Evolutionary conservation across 1,140 invertebrate genomes (phyloP), one percentile per base, ranked within the genome.

Genomic region (Tetranychus cinnabarinus): DNA sequence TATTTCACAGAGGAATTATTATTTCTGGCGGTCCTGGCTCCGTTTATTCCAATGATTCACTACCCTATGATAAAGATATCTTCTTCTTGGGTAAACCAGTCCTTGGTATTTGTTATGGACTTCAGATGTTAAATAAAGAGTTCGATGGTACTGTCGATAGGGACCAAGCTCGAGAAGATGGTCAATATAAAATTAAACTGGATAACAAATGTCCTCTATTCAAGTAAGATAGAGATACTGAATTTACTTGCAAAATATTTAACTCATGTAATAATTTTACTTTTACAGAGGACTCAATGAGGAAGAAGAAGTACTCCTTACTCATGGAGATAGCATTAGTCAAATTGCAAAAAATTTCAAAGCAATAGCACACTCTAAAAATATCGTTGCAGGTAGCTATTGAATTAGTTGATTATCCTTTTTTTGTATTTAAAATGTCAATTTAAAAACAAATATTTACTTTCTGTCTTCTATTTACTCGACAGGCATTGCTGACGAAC

Each of bases 81-180:
- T 97, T 98, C 74, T 81, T 84, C 73, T 84, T 91, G 75, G 89
- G 88, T 66, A 77, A 98, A 68, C 95, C 95, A 54, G 84, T 98
- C 58, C 77, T 99, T 70, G 87, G 87, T 65, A 98, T 99, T 69
- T 99, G 95, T 75, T 99, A 98, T 77, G 95, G 95, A 50, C 91
- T 98, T 84, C 93, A 79, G 77, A 86, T 98, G 83, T 81, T 99
- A 74, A 97, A 97, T 72, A 96, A 96, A 75, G 88, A 95, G 72
- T 96, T 93, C 72, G 88, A 88, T 10, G 95, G 95, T n/a, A 83
- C 82, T 4, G 88, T 98, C 47, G 74, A 82, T 10, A 79, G 82
- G 66, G 91, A 89, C 71, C 83, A 86, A 63, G 78, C 80, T 3
- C 76, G 93, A 65, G 93, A 97, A 76, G 95, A 99, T 78, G 95